Percentiles rank a stretch among this genome's conserved stretches.
These are phyloP conservation scores for Dryobotodes eremita DNA, from an alignment of 2,888 invertebrate genomes.

Conservation along the genomic window DNA sequence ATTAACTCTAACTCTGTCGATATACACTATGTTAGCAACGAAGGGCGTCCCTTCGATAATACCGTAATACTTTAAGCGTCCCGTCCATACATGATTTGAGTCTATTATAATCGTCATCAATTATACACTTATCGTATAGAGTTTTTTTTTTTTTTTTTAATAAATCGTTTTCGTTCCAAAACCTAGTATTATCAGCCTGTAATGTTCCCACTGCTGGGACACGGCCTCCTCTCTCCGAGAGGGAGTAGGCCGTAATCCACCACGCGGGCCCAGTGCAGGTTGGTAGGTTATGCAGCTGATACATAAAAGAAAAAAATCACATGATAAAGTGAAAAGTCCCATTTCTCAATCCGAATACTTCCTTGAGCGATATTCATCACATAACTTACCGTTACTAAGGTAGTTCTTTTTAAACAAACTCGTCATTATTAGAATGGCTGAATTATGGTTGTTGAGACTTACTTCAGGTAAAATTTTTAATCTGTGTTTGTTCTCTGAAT, in stretches of 20 bases:
- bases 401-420: not conserved
- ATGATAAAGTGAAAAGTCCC: not conserved
- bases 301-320: not conserved
- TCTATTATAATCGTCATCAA: not conserved
- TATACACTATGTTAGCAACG: not conserved
- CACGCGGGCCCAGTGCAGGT: not conserved
- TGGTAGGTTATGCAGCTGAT: not conserved
- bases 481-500: slow-evolving; percentile 24
- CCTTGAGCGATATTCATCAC: slow-evolving; percentile 8
- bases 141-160: not conserved
- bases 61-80: not conserved
- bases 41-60: not conserved
- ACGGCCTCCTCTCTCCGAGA: too few relatives aligned
- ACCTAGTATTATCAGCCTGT: not conserved
- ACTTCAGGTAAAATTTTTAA: slow-evolving; percentile 3
- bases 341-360: slow-evolving; percentile 6
- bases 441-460: slow-evolving; percentile 1
- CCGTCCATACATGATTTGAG: not conserved
- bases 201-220: not conserved
- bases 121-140: not conserved
- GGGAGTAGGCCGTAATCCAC: not conserved
- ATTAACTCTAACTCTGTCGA: not conserved
- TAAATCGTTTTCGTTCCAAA: not conserved
- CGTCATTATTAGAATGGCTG: not conserved
- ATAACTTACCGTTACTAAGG: not conserved